Conservation (phyloP, 2,113 vertebrate species). For the Microtus richardsoni region DNA sequence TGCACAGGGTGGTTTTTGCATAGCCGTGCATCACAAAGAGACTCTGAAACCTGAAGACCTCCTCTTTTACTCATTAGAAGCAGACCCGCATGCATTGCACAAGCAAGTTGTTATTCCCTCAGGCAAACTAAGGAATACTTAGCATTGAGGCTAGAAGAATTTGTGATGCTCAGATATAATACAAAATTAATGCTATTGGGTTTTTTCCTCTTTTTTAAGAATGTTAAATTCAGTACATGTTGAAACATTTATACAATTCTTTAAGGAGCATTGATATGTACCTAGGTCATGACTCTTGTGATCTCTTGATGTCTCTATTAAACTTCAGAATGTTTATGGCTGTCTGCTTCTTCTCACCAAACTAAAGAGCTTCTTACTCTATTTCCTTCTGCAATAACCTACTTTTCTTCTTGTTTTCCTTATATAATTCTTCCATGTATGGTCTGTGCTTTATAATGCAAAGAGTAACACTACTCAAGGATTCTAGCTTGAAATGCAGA, state of each 20-base stretch:
- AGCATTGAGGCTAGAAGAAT: background rate
- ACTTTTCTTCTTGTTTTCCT: background rate
- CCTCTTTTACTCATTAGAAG: background rate
- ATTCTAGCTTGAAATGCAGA: background rate
- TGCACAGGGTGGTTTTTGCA: background rate
- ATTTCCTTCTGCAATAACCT: background rate
- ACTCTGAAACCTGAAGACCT: background rate
- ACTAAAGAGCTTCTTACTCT: background rate
- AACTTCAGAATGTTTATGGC: background rate
- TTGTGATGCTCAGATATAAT: conserved; percentile 11
- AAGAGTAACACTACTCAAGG: background rate
- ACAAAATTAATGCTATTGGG: background rate
- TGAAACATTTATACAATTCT: background rate
- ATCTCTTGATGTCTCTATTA: background rate
- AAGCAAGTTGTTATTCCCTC: background rate
- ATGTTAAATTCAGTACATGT: conserved; percentile 11
- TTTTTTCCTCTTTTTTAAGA: background rate
- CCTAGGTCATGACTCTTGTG: background rate
- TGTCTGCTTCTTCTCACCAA: background rate
- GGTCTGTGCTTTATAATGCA: background rate
- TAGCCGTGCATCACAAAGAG: background rate
- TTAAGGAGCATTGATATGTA: background rate
- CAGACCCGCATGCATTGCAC: background rate
- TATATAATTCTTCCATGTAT: background rate
- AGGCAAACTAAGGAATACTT: conserved; percentile 8